Conservation (phyloP, 2,113 vertebrate species). For the Chionodraco myersi region DNA sequence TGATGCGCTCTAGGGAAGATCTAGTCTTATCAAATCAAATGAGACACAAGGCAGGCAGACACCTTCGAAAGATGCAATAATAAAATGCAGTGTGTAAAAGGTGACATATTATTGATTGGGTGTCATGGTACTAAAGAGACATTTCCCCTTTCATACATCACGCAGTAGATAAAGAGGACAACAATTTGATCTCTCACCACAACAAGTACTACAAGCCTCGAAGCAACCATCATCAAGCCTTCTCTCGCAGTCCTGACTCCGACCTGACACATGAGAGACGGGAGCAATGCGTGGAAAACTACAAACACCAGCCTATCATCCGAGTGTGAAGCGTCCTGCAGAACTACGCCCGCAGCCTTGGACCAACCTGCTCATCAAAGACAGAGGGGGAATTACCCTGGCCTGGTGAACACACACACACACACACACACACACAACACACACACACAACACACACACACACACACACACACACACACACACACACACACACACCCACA, state of each 20-base stretch:
- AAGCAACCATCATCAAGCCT: not conserved
- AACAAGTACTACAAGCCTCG: not conserved
- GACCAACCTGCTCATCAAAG: constrained; percentile 72
- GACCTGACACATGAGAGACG: constrained; percentile 40
- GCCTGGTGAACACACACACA: constrained; percentile 46
- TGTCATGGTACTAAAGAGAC: not conserved
- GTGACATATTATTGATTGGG: not conserved
- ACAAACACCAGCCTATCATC: constrained; percentile 58
- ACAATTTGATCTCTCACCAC: not conserved
- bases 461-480: constrained; percentile 33
- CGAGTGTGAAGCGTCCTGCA: constrained; percentile 65
- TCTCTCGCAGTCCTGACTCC: not conserved
- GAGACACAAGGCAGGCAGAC: not conserved
- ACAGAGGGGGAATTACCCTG: constrained; percentile 64
- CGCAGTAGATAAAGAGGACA: not conserved
- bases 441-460: too few relatives aligned
- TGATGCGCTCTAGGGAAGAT: not conserved
- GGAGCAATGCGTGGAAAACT: constrained; percentile 60
- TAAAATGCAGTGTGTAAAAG: not conserved
- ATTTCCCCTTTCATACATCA: not conserved
- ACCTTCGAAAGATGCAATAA: not conserved
- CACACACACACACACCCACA: constrained; percentile 25
- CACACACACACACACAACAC: constrained; percentile 44
- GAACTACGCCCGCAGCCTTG: constrained; percentile 51
- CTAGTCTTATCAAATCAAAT: not conserved